Percentiles rank a stretch among this genome's conserved stretches.
Evolutionary conservation across 2,888 invertebrate species (phyloP).

Genomic region (Drosophila greeni): DNA sequence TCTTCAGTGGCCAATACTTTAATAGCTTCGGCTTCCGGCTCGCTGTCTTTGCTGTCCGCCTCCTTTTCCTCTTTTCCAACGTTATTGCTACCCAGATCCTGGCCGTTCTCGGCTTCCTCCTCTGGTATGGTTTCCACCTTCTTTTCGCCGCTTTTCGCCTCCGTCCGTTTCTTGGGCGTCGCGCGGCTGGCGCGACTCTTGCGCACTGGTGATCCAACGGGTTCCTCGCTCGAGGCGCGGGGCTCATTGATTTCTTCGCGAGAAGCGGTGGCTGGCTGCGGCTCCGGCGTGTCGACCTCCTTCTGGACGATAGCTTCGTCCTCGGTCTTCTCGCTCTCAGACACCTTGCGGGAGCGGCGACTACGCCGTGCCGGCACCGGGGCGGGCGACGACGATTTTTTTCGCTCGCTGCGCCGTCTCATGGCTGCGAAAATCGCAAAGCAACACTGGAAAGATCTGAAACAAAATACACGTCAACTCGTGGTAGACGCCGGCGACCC

Average conservation of each 20-base stretch:
- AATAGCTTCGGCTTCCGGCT: background rate
- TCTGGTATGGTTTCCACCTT: conserved; percentile 80
- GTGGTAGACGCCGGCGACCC: conserved; percentile 12
- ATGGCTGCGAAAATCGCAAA: conserved; percentile 77
- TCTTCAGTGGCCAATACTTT: conserved; percentile 4
- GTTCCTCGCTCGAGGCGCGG: conserved; percentile 65
- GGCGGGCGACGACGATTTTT: conserved; percentile 84
- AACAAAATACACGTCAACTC: conserved; percentile 36
- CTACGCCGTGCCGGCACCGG: conserved; percentile 73
- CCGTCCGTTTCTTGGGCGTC: conserved; percentile 61
- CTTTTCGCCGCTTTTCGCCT: conserved; percentile 73
- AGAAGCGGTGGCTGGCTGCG: background rate
- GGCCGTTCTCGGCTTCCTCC: conserved; percentile 80
- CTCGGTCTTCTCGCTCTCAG: conserved; percentile 65
- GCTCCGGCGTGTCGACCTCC: conserved; percentile 27
- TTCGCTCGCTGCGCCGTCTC: conserved; percentile 87
- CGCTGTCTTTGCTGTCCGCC: conserved; percentile 30
- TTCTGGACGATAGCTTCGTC: conserved; percentile 49
- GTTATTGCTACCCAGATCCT: conserved; percentile 17
- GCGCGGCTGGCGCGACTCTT: conserved; percentile 64
- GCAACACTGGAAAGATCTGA: conserved; percentile 42
- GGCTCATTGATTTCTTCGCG: conserved; percentile 56
- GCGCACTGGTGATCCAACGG: conserved; percentile 53
- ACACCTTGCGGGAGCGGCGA: conserved; percentile 69
- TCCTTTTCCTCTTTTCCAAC: conserved; percentile 29